These are phyloP conservation scores for Xerus rutilus DNA, from an alignment of 2,797 vertebrate genomes.

Conservation along the genomic window DNA sequence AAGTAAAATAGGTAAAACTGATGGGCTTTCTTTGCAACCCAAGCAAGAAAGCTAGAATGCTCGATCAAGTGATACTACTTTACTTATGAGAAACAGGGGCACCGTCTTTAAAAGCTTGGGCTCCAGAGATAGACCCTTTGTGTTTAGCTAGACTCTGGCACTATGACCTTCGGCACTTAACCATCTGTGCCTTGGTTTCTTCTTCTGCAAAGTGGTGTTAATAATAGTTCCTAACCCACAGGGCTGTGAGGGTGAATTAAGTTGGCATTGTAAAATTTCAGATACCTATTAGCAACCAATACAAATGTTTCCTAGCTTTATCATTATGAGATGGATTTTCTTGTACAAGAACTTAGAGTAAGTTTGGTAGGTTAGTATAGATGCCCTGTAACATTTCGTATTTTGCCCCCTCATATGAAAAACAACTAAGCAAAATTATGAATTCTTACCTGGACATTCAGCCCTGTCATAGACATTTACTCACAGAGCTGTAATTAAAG, in stretches of 20 bases:
- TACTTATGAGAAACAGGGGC: background rate
- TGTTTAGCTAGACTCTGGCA: background rate
- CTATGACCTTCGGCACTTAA: background rate
- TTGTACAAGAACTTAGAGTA: background rate
- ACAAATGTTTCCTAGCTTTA: constrained; percentile 16
- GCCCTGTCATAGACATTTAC: background rate
- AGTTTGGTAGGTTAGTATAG: background rate
- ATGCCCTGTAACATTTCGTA: constrained; percentile 2
- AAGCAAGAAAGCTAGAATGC: background rate
- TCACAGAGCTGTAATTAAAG: background rate
- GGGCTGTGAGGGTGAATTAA: constrained; percentile 6
- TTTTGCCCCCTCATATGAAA: background rate
- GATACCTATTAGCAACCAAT: background rate
- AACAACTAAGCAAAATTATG: constrained; percentile 9
- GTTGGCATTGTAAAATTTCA: constrained; percentile 24
- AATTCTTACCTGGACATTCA: constrained; percentile 1
- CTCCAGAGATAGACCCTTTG: background rate
- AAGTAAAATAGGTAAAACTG: constrained; percentile 26
- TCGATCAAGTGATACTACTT: background rate
- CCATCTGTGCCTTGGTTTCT: constrained; percentile 20
- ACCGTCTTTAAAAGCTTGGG: background rate
- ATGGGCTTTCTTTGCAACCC: constrained; percentile 44
- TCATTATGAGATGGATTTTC: constrained; percentile 1
- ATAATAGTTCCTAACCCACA: background rate
- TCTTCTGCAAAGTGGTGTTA: constrained; percentile 4